A percentile compares a stretch with the other conserved stretches of the same genome.
Conservation (phyloP, 1,140 invertebrate genomes). For the Ericerus pela region DNA sequence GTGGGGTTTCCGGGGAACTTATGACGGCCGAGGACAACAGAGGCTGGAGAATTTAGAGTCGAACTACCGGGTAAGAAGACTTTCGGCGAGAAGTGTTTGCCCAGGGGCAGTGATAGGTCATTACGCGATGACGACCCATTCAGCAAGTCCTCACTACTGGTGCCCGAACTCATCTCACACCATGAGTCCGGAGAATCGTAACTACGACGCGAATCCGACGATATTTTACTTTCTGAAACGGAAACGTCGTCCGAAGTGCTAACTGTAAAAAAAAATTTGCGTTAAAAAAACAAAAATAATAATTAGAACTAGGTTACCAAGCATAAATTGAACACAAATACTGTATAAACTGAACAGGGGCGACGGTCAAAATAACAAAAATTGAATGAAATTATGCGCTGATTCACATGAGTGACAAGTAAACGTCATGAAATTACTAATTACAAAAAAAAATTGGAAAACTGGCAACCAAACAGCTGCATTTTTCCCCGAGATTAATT, state of each 20-base stretch:
- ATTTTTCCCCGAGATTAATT: too few relatives aligned
- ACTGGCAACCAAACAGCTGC: too few relatives aligned
- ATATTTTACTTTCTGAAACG: not conserved
- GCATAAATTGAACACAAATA: too few relatives aligned
- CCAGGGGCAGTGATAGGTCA: conserved; percentile 7
- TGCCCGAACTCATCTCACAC: conserved; percentile 18
- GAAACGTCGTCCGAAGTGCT: conserved; percentile 21
- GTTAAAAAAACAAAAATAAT: not conserved
- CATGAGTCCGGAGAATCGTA: conserved; percentile 19
- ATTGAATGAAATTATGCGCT: too few relatives aligned
- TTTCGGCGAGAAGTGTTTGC: conserved; percentile 48
- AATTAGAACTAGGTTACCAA: too few relatives aligned
- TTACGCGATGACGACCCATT: not conserved
- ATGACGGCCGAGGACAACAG: conserved; percentile 46
- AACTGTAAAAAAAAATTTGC: conserved; percentile 4
- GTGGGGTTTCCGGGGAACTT: conserved; percentile 1
- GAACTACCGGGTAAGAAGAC: conserved; percentile 58
- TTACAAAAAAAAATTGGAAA: too few relatives aligned
- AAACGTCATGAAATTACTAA: too few relatives aligned
- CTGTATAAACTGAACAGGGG: too few relatives aligned
- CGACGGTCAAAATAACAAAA: too few relatives aligned
- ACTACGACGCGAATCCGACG: conserved; percentile 10
- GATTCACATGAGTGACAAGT: too few relatives aligned
- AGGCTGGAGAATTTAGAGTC: conserved; percentile 61
- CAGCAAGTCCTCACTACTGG: conserved; percentile 18